Evolutionary conservation across 2,113 vertebrate species (phyloP), one percentile per base, ranked within the genome.

Genomic region (Tamias sibiricus): DNA sequence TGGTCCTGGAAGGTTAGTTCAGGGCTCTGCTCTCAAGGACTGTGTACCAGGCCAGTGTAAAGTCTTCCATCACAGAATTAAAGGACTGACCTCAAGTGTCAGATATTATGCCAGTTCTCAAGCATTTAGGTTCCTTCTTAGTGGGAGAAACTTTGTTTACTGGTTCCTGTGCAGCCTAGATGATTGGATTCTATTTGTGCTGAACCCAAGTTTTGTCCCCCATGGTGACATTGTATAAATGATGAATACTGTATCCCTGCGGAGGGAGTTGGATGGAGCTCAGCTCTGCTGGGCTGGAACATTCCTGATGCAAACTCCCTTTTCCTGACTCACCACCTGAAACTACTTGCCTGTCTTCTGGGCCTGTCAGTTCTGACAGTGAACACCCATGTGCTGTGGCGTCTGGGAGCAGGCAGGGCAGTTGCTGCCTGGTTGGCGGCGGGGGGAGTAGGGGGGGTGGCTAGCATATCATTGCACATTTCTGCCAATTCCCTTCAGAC

Each of bases 321-420:
- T 87, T 94, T 94, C 75, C 89, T 97, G 59, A 94, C 94, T 96
- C 68, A 81, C 91, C 94, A 93, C 91, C 95, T 98, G 95, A 97
- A 98, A 95, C 91, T 91, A 82, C 75, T 96, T 91, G 91, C 80
- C 88, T 94, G 74, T 96, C 94, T 91, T 96, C 44, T 96, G 94
- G 74, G 92, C 77, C 91, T 20, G 12, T 93, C 91, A 80, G n/a
- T 82, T 94, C 71, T 0, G 7, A 74, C 57, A 87, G 75, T 19
- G 16, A 96, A 91, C 91, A 93, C 54, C 89, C 86, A 42, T 90
- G 86, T 71, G 87, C 91, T 90, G 40, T 93, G 24, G 30, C 26
- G 3, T 93, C 57, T 79, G 77, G 87, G 96, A 91, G 75, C 91
- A 93, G 89, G n/a, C 94, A 74, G 91, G 94, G 92, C 76, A 94